Percentiles rank a stretch among this genome's conserved stretches.
phyloP scores from a whole-genome alignment of 2,888 invertebrate species.

The Pseudeuparius sepicola region DNA sequence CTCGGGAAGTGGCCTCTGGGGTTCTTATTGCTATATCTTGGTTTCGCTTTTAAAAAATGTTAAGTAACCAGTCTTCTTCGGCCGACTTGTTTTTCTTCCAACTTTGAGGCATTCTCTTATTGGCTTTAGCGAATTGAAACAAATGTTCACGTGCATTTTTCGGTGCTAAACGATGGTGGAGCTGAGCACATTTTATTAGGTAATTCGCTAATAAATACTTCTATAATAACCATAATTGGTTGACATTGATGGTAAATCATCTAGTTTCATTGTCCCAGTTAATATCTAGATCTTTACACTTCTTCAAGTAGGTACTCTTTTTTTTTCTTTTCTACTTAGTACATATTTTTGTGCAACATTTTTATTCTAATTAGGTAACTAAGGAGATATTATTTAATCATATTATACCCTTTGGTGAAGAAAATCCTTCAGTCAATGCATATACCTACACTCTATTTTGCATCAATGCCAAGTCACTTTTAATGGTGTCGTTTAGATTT shows the following conservation, averaged over 20 bases:
- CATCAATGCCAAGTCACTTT: no score
- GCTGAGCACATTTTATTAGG: conserved; percentile 10
- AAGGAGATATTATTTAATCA: no score
- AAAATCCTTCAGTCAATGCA: no score
- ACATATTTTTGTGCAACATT: no score
- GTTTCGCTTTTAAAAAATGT: no score
- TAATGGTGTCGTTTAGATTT: no score
- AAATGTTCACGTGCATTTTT: conserved; percentile 5
- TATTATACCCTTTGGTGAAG: no score
- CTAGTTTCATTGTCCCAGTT: conserved; percentile 7
- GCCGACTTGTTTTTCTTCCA: conserved; percentile 4
- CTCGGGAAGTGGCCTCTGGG: no score
- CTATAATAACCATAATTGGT: conserved; percentile 5
- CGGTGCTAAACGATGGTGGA: conserved; percentile 6
- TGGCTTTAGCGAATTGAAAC: conserved; percentile 8
- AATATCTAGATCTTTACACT: conserved; percentile 10
- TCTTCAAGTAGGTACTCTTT: conserved; percentile 5
- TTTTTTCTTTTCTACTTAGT: no score
- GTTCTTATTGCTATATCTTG: no score
- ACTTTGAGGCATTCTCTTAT: conserved; percentile 11
- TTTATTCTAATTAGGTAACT: no score
- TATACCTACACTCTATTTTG: no score
- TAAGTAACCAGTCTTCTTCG: conserved; percentile 8
- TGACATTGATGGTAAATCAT: conserved; percentile 8
- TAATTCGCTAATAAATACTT: conserved; percentile 11